These are phyloP conservation scores for Drosophila novamexicana DNA, from an alignment of 1,140 invertebrate genomes.

Conservation along the genomic window DNA sequence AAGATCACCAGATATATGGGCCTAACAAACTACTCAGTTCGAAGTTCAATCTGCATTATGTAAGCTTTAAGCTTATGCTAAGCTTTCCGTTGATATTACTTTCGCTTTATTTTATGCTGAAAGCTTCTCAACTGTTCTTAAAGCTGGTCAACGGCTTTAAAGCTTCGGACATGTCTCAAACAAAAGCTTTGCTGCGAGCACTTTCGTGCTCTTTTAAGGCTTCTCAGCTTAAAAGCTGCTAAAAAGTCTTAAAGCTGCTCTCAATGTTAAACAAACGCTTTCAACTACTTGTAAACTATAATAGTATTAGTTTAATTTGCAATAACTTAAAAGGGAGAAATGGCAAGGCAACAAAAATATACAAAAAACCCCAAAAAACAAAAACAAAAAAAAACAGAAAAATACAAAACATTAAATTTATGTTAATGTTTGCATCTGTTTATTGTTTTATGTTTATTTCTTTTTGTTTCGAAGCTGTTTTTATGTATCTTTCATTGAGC, in stretches of 20 bases:
- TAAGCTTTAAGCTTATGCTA: too few species aligned
- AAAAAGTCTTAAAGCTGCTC: background rate
- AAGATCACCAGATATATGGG: background rate
- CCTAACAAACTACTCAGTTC: background rate
- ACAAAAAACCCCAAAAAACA: background rate
- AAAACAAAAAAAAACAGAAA: background rate
- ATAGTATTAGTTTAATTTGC: background rate
- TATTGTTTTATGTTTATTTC: slow-evolving; percentile 27
- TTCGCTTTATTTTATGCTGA: too few species aligned
- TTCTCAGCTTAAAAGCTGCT: background rate
- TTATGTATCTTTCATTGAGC: slow-evolving; percentile 11
- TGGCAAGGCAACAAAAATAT: background rate
- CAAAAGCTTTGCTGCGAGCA: too few species aligned
- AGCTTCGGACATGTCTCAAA: too few species aligned
- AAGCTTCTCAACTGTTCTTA: too few species aligned
- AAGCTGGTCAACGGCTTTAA: too few species aligned
- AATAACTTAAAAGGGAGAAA: background rate
- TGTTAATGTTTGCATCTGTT: slow-evolving; percentile 27
- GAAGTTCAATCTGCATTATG: too few species aligned
- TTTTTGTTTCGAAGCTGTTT: slow-evolving; percentile 12
- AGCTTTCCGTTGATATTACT: too few species aligned
- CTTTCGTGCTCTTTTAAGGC: too few species aligned
- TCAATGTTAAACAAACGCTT: background rate
- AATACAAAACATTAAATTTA: slow-evolving; percentile 5
- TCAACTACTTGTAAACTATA: too few species aligned